Evolutionary conservation across 2,888 invertebrate species (phyloP), one percentile per base, ranked within the genome.

Genomic region (Cryptosula pallasiana): DNA sequence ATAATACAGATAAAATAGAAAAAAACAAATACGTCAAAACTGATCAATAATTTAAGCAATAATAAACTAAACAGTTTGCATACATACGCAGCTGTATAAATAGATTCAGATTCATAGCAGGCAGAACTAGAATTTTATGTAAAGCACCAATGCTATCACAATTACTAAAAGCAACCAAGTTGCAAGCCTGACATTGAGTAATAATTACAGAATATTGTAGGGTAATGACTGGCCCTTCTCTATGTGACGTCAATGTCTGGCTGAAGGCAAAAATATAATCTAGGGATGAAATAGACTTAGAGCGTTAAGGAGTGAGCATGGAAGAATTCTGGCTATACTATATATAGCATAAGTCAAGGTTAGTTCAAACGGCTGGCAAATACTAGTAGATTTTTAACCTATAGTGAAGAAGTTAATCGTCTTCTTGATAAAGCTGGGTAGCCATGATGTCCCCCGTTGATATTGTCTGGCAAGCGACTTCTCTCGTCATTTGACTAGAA

Each of bases 391-490:
- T n/a, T n/a, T n/a, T n/a, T n/a, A n/a, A n/a, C n/a, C n/a, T n/a
- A n/a, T n/a, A n/a, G n/a, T n/a, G n/a, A n/a, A n/a, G n/a, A n/a
- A 55, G 13, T 32, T 63, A 63, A 13, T 63, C 63, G 13, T 72
- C 70, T 23, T 84, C 84, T 76, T 83, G 82, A 76, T 82, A 84
- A 16, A 84, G 78, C 75, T 84, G 84, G 2, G 84, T 84, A 23
- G 84, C 84, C 57, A 84, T 77, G 72, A 84, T 81, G 71, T 84
- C 84, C 5, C 83, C 83, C 20, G 84, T 84, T 13, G 83, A 82
- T 69, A 84, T 81, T 2, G 84, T 84, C 75, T 84, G 84, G 72
- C 83, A 83, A 13, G 80, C 79, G 69, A 78, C 76, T 1, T 72
- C 73, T 35, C 54, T 20, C n/a, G 69, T 72, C 16, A 27, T 13